phyloP scores from a whole-genome alignment of 1,140 invertebrate species.

The Goniozus legneri region DNA sequence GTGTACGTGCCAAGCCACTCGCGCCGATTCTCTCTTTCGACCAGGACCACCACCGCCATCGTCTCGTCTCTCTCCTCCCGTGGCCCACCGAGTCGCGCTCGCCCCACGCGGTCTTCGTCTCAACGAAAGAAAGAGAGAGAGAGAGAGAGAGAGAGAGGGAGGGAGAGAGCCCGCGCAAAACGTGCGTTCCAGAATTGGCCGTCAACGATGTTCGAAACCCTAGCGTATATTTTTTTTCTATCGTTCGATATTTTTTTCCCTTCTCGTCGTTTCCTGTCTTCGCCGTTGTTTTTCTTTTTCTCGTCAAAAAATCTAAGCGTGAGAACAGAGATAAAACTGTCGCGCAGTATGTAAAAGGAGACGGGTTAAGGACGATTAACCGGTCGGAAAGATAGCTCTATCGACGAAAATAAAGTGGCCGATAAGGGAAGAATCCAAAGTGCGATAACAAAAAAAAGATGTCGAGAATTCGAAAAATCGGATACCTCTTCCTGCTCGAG shows the following conservation, averaged over 20 bases:
- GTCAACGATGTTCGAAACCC: not conserved
- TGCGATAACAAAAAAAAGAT: not conserved
- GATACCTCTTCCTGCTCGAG: too few species aligned
- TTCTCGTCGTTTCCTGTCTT: too few species aligned
- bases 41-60: not conserved
- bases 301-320: slow-evolving; percentile 22
- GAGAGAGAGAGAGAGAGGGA: not conserved
- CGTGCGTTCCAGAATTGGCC: not conserved
- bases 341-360: slow-evolving; percentile 14
- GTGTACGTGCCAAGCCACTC: not conserved
- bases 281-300: too few species aligned
- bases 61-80: not conserved
- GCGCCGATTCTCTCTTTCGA: not conserved
- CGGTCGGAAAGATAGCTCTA: not conserved
- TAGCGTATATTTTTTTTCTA: too few species aligned
- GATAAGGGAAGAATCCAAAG: not conserved
- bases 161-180: too few species aligned
- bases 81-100: not conserved
- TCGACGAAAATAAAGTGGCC: not conserved
- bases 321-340: slow-evolving; percentile 26
- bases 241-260: too few species aligned
- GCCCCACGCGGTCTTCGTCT: too few species aligned
- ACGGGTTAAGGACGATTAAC: not conserved
- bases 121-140: not conserved
- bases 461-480: too few species aligned